These are phyloP conservation scores for Dicyrtoma fusca DNA, from an alignment of 2,888 invertebrate species.

Conservation along the genomic window DNA sequence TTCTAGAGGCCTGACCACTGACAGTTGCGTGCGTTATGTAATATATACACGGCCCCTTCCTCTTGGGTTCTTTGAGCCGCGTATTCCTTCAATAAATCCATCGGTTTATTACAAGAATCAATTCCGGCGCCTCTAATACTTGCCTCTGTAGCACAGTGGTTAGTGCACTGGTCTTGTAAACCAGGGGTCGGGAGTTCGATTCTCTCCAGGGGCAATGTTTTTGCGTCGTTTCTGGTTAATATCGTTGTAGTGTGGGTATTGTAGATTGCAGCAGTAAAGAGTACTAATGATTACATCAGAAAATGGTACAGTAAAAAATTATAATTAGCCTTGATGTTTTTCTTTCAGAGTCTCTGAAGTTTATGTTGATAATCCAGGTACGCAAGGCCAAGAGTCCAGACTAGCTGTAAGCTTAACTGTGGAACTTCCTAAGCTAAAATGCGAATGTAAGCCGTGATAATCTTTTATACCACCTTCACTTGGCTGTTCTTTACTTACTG, in stretches of 20 bases:
- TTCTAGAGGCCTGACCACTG: no score
- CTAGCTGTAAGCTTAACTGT: conserved; percentile 64
- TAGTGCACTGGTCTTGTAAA: conserved; percentile 55
- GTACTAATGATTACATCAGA: no score
- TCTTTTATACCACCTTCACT: background rate
- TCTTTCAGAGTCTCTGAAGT: conserved; percentile 63
- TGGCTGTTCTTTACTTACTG: background rate
- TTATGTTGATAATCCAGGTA: conserved; percentile 64
- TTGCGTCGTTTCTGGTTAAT: conserved; percentile 1
- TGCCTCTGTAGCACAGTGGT: conserved; percentile 53
- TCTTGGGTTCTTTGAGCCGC: no score
- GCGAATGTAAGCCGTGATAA: conserved; percentile 64
- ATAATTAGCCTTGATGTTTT: no score
- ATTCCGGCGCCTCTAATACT: conserved; percentile 14
- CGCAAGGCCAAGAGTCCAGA: conserved; percentile 60
- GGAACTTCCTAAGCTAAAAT: conserved; percentile 62
- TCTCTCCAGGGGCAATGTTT: conserved; percentile 47
- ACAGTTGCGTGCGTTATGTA: no score
- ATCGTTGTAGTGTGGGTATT: no score
- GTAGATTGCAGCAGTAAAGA: no score
- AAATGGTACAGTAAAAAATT: no score
- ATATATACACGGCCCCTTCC: no score
- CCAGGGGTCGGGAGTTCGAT: conserved; percentile 54
- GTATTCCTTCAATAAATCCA: no score
- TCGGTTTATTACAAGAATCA: background rate